Evolutionary conservation across 2,113 vertebrate species (phyloP).

Genomic region (Cinclus mexicanus): DNA sequence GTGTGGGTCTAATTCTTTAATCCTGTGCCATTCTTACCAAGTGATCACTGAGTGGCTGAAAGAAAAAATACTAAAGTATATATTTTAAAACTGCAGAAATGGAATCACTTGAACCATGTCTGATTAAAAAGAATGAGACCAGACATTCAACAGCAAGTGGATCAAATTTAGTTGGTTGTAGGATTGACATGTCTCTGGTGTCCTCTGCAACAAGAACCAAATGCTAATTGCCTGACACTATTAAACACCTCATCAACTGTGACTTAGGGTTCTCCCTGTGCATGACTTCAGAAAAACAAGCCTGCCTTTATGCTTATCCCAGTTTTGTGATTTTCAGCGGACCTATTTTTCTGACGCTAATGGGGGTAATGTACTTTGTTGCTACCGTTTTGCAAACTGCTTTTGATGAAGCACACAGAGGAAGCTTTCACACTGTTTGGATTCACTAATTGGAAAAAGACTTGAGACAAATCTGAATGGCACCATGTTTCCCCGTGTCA

Average conservation of each 20-base stretch:
- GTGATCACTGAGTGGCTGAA: background rate
- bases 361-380: background rate
- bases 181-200: background rate
- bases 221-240: conserved; percentile 46
- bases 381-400: background rate
- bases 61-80: background rate
- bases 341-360: conserved; percentile 26
- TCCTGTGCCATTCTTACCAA: conserved; percentile 6
- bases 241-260: conserved; percentile 30
- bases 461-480: conserved; percentile 28
- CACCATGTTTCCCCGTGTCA: conserved; percentile 34
- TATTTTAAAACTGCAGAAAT: conserved; percentile 15
- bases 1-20: conserved; percentile 44
- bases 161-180: conserved; percentile 15
- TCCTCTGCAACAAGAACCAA: background rate
- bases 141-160: background rate
- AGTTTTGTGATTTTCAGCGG: background rate
- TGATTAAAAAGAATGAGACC: conserved; percentile 27
- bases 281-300: conserved; percentile 44
- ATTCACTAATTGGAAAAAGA: conserved; percentile 57
- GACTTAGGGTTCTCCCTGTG: conserved; percentile 21
- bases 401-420: conserved; percentile 12
- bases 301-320: conserved; percentile 30
- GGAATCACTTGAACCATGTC: background rate
- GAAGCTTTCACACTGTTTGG: conserved; percentile 30